phyloP scores from a whole-genome alignment of 2,888 invertebrate species.

The Aphidoletes aphidimyza region DNA sequence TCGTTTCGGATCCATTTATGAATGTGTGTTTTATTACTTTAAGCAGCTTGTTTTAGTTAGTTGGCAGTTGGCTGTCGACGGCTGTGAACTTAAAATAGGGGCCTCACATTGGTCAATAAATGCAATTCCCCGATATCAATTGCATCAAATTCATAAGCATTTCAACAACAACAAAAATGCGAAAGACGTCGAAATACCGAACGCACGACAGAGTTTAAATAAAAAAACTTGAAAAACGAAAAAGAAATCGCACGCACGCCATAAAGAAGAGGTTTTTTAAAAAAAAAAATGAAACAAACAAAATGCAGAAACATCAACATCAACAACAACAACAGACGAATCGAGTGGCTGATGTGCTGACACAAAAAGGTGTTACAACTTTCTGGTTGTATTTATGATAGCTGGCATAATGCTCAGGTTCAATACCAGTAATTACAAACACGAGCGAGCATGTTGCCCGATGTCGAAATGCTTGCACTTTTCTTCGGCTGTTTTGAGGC shows the following conservation, averaged over 20 bases:
- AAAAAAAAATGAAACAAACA: too few relatives aligned
- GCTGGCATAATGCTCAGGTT: slow-evolving; percentile 8
- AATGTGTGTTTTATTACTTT: slow-evolving; percentile 35
- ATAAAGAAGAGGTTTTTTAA: not conserved
- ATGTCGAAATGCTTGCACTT: slow-evolving; percentile 33
- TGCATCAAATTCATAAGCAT: slow-evolving; percentile 13
- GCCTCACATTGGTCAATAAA: not conserved
- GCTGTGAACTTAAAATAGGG: not conserved
- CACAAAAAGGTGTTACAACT: slow-evolving; percentile 49
- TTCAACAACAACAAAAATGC: not conserved
- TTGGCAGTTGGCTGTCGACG: not conserved
- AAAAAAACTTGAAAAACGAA: not conserved
- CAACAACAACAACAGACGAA: too few relatives aligned
- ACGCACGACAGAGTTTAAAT: too few relatives aligned
- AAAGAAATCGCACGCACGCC: slow-evolving; percentile 9
- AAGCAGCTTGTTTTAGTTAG: slow-evolving; percentile 40
- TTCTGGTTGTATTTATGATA: slow-evolving; percentile 40
- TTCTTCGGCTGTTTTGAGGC: not conserved
- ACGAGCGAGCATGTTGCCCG: not conserved
- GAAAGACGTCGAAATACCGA: not conserved
- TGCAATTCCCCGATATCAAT: not conserved
- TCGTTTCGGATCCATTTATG: slow-evolving; percentile 18
- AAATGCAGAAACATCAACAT: too few relatives aligned
- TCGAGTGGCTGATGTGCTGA: not conserved
- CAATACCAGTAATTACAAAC: slow-evolving; percentile 39